These are phyloP conservation scores for Calonectris borealis DNA, from an alignment of 2,113 vertebrate species.

Conservation along the genomic window DNA sequence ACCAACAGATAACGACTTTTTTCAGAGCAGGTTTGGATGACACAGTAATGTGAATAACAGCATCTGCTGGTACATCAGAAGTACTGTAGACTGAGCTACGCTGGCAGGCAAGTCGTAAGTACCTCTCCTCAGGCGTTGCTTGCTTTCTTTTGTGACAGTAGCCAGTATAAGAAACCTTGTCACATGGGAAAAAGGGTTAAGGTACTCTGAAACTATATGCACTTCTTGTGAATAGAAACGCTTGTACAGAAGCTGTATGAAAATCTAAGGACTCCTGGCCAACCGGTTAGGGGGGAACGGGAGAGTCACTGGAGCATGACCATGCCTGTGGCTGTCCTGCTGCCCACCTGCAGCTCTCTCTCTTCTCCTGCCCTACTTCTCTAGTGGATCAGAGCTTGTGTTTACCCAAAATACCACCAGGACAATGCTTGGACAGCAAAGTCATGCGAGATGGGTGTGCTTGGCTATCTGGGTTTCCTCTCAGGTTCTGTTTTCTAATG, in stretches of 20 bases:
- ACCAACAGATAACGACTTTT: neutral
- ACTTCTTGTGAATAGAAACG: neutral
- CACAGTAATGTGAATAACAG: neutral
- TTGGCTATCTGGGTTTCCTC: neutral
- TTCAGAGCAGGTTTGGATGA: neutral
- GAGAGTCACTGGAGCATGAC: neutral
- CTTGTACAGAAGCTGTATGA: neutral
- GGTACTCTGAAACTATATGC: neutral
- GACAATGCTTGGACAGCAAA: neutral
- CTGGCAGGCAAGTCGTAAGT: neutral
- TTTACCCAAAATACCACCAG: neutral
- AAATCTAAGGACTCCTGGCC: neutral
- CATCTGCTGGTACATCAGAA: neutral
- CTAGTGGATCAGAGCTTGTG: neutral
- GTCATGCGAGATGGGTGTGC: neutral
- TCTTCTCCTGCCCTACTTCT: neutral
- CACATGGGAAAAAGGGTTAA: neutral
- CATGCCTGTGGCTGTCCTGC: neutral
- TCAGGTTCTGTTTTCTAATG: neutral
- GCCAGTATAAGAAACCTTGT: neutral
- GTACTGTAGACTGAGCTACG: neutral
- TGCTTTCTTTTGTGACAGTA: neutral
- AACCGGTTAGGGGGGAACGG: fast-evolving
- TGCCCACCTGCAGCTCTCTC: neutral
- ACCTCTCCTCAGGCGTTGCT: neutral